These are phyloP conservation scores for Epinephelus awoara DNA, from an alignment of 2,797 vertebrate species.

Conservation along the genomic window DNA sequence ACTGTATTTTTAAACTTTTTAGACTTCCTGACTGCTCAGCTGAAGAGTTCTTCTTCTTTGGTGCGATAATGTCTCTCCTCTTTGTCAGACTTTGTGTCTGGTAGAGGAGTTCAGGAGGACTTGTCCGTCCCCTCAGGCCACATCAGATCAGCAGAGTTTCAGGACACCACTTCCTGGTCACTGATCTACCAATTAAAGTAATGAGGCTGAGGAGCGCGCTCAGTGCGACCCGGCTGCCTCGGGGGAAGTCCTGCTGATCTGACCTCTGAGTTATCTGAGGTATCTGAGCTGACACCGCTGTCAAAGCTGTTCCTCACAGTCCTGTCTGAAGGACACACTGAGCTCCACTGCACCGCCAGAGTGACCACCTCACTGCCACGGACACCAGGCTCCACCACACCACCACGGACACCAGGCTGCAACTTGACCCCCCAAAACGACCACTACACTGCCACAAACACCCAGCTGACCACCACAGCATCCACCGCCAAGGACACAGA, in stretches of 20 bases:
- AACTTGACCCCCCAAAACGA: too few species aligned
- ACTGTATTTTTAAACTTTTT: too few species aligned
- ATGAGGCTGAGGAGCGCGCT: conserved; percentile 58
- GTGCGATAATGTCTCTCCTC: background rate
- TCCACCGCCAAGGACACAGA: too few species aligned
- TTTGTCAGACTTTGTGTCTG: background rate
- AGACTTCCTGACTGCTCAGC: too few species aligned
- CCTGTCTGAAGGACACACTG: conserved; percentile 47
- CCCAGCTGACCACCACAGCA: too few species aligned
- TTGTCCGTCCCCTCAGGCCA: conserved; percentile 29
- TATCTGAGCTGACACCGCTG: conserved; percentile 74
- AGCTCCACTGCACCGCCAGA: too few species aligned
- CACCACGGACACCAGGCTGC: too few species aligned
- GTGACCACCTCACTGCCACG: too few species aligned
- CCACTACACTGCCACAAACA: too few species aligned
- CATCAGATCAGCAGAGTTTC: conserved; percentile 48
- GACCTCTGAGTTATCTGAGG: conserved; percentile 41
- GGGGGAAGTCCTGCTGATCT: conserved; percentile 66
- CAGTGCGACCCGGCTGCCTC: conserved; percentile 37
- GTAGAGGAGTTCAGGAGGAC: too few species aligned
- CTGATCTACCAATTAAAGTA: conserved; percentile 62
- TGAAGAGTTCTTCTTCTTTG: background rate
- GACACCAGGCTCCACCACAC: too few species aligned
- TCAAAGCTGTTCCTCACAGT: conserved; percentile 63
- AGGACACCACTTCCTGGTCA: conserved; percentile 58